These are phyloP conservation scores for Drosophila obscura DNA, from an alignment of 1,140 invertebrate species.

Conservation along the genomic window DNA sequence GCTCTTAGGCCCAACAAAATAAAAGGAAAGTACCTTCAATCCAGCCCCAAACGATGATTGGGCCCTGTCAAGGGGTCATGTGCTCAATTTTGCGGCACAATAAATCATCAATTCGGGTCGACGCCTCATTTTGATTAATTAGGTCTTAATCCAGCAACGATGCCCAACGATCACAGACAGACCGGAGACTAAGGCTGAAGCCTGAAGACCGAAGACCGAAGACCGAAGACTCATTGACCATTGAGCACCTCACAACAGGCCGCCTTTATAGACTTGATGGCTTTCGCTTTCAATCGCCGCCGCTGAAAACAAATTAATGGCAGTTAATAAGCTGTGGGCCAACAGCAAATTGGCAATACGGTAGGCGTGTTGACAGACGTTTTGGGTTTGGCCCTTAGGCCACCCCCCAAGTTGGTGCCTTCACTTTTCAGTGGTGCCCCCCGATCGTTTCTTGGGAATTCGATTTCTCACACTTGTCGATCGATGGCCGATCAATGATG, in stretches of 20 bases:
- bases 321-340: slow-evolving; percentile 54
- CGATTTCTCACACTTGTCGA: slow-evolving; percentile 79
- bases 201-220: too few species aligned
- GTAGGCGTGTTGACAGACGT: slow-evolving; percentile 57
- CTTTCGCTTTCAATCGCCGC: slow-evolving; percentile 67
- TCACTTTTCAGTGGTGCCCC: slow-evolving; percentile 38
- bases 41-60: slow-evolving; percentile 20
- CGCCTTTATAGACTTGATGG: slow-evolving; percentile 43
- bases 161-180: slow-evolving; percentile 23
- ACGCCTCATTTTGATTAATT: slow-evolving; percentile 57
- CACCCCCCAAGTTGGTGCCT: slow-evolving; percentile 39
- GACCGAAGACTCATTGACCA: slow-evolving; percentile 12
- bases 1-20: background rate
- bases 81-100: slow-evolving; percentile 41
- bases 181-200: background rate
- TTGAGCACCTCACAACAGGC: slow-evolving; percentile 33
- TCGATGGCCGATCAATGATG: slow-evolving; percentile 60
- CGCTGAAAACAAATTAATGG: slow-evolving; percentile 42
- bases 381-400: slow-evolving; percentile 22
- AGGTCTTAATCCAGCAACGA: slow-evolving; percentile 43
- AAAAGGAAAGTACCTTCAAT: slow-evolving; percentile 24
- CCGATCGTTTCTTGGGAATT: slow-evolving; percentile 51
- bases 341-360: slow-evolving; percentile 39
- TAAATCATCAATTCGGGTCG: slow-evolving; percentile 45
- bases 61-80: slow-evolving; percentile 1